These are phyloP conservation scores for Podocnemis expansa DNA, from an alignment of 2,113 vertebrate species.

Conservation along the genomic window DNA sequence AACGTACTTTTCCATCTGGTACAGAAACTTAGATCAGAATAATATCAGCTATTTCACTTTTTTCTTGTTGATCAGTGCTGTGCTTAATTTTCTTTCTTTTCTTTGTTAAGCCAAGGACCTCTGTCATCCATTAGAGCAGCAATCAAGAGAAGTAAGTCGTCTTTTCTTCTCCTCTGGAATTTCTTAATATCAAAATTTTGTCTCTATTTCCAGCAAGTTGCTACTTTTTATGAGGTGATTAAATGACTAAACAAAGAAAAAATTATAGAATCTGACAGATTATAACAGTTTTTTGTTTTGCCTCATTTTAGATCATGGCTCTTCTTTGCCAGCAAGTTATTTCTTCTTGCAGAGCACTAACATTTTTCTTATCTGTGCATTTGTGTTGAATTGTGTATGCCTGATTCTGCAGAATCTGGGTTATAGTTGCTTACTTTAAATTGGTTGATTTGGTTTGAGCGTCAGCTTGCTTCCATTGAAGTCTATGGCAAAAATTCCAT, in stretches of 20 bases:
- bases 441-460: neutral
- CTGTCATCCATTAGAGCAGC: slow-evolving; percentile 91
- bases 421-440: neutral
- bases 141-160: slow-evolving; percentile 92
- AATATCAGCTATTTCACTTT: neutral
- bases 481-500: neutral
- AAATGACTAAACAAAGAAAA: slow-evolving; percentile 3
- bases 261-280: neutral
- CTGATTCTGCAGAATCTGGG: neutral
- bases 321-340: neutral
- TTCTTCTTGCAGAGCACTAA: slow-evolving; percentile 26
- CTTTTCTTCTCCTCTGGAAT: slow-evolving; percentile 53
- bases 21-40: neutral
- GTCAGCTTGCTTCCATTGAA: neutral
- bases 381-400: neutral
- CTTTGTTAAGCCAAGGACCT: slow-evolving; percentile 85
- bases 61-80: slow-evolving; percentile 19
- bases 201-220: slow-evolving; percentile 32
- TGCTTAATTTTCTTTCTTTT: slow-evolving; percentile 44
- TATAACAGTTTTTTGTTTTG: neutral
- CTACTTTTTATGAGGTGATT: slow-evolving; percentile 4
- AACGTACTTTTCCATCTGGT: neutral
- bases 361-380: slow-evolving; percentile 11
- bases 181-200: slow-evolving; percentile 9
- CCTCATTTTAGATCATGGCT: neutral